Evolutionary conservation across 2,113 vertebrate species (phyloP).

Genomic region (Catagonus wagneri): DNA sequence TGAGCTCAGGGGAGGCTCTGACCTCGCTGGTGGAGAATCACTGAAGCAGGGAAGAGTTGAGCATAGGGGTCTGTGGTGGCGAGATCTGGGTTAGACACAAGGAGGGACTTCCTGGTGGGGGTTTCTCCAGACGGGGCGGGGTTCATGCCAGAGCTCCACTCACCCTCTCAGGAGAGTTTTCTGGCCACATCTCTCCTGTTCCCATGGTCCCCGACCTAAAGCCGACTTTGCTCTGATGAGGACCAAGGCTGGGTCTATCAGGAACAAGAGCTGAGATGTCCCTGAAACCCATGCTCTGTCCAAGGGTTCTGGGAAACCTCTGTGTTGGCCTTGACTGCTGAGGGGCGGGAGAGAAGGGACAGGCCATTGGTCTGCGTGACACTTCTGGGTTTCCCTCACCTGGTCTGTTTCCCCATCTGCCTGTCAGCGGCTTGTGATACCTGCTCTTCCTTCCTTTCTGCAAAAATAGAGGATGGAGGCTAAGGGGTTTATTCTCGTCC

Average conservation of each 20-base stretch:
- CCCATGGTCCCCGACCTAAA: background rate
- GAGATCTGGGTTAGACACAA: background rate
- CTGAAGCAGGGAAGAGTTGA: background rate
- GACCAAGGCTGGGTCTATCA: background rate
- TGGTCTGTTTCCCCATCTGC: conserved; percentile 30
- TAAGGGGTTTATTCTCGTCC: background rate
- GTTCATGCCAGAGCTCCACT: background rate
- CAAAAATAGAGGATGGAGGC: background rate
- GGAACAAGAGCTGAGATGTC: background rate
- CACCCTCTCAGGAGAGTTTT: background rate
- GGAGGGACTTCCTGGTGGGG: background rate
- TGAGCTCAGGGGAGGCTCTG: background rate
- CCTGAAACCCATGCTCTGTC: background rate
- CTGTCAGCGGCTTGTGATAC: background rate
- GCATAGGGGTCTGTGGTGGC: background rate
- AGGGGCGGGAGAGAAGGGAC: background rate
- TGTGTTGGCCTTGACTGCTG: background rate
- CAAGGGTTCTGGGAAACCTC: background rate
- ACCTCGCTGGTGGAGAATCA: background rate
- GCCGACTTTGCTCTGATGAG: background rate
- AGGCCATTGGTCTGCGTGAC: background rate
- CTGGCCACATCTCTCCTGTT: background rate
- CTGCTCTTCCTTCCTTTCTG: background rate
- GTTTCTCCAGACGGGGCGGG: background rate
- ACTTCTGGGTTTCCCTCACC: background rate